A percentile compares a stretch with the other conserved stretches of the same genome.
Conservation (phyloP, 2,113 vertebrate genomes). For the Gnathonemus longibarbis region DNA sequence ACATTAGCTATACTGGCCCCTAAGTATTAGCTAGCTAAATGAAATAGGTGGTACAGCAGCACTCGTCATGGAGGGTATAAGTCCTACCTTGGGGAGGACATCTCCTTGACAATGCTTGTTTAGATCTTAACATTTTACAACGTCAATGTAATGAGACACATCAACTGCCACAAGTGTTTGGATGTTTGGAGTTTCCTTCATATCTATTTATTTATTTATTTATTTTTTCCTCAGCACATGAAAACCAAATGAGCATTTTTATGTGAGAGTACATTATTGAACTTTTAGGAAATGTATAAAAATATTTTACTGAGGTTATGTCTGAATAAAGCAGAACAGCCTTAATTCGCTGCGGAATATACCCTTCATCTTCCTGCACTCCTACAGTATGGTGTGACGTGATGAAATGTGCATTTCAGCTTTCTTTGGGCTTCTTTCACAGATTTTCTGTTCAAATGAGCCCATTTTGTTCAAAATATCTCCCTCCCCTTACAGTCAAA, state of each 20-base stretch:
- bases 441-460: not conserved
- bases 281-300: not conserved
- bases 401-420: slow-evolving; percentile 10
- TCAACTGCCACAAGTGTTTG: not conserved
- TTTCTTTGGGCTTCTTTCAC: not conserved
- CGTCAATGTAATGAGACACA: not conserved
- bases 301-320: not conserved
- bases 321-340: not conserved
- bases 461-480: not conserved
- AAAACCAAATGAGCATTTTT: not conserved
- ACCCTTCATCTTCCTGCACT: not conserved
- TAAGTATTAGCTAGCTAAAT: not conserved
- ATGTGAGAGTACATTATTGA: not conserved
- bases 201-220: not conserved
- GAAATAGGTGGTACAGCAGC: not conserved
- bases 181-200: not conserved
- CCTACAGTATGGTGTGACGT: slow-evolving; percentile 1
- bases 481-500: not conserved
- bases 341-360: not conserved
- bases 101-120: not conserved
- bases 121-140: not conserved
- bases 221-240: not conserved
- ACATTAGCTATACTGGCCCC: not conserved
- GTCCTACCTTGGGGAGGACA: not conserved
- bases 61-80: not conserved